Base-by-base conservation (phyloP, 2,888 invertebrate species). In the Brassicogethes aeneus region DNA sequence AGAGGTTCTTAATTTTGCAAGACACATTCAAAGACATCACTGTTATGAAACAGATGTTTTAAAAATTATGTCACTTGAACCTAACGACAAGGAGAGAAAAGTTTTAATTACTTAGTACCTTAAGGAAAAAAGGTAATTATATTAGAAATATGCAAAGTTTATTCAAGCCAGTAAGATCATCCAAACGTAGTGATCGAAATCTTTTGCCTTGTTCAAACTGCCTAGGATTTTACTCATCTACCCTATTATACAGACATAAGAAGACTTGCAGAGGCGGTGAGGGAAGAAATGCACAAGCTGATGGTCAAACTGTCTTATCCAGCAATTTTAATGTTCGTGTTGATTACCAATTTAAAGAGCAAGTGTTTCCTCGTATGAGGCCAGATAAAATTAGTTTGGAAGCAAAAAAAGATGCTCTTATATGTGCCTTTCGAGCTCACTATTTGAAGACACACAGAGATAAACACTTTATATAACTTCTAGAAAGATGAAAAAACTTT, bases 391-490 rank as follows among this genome's bases (percentile, higher is more conserved):
- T 50, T 12, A 45, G 45, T 2, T 23, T 48, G 3, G 12, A n/a
- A 2, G 46, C 46, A 1, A 46, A 50, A 43, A 43, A 39, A 34
- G 46, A 48, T 34, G 3, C 16, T 3, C 32, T 50, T 2, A 50
- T 50, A 10, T 50, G 50, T 37, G 45, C 42, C 5, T 52, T 45
- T 35, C 47, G 42, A 17, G 33, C 45, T 1, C 39, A 45, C 15
- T 52, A 48, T 35, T 15, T 50, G 3, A 48, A 44, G 41, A 37
- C 17, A 3, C 50, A 52, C 30, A 15, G 48, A 15, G 50, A 50
- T 35, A 42, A 43, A 36, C 45, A 50, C 23, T 17, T 33, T 16
- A 38, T 47, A n/a, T 45, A 2, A 30, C 23, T 7, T 23, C 23
- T 7, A 23, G 23, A 10, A 7, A 7, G 10, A 23, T 23, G 23